A percentile compares a stretch with the other conserved stretches of the same genome.
Conservation (phyloP, 2,797 vertebrate genomes). For the Forpus xanthops region DNA sequence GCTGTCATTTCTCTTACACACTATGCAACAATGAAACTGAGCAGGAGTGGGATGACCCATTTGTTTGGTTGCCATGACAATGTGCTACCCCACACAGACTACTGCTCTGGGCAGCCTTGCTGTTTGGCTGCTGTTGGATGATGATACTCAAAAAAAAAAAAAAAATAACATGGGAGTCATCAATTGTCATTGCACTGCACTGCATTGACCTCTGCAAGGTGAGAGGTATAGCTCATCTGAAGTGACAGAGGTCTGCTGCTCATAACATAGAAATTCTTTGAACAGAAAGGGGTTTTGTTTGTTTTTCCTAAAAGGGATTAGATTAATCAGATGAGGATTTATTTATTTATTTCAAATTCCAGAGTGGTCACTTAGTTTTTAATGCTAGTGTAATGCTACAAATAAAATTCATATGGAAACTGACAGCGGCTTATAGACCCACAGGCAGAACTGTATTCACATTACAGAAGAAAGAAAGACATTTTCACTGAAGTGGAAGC, state of each 20-base stretch:
- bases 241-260: neutral
- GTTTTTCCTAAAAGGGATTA: neutral
- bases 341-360: neutral
- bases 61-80: slow-evolving; percentile 66
- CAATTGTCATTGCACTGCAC: neutral
- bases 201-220: neutral
- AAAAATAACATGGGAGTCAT: neutral
- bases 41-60: slow-evolving; percentile 39
- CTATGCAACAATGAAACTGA: neutral
- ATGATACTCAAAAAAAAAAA: neutral
- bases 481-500: neutral
- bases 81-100: neutral
- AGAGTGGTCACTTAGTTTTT: neutral
- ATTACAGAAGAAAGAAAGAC: neutral
- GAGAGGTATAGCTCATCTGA: neutral
- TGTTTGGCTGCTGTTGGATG: slow-evolving; percentile 3
- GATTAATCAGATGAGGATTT: neutral
- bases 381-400: neutral
- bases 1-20: neutral
- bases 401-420: neutral
- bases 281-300: neutral
- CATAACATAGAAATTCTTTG: neutral
- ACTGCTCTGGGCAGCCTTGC: neutral
- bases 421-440: neutral
- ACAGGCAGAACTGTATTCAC: neutral